A percentile compares a stretch with the other conserved stretches of the same genome.
Conservation (phyloP, 2,888 invertebrate genomes). For the Lymantria dispar region DNA sequence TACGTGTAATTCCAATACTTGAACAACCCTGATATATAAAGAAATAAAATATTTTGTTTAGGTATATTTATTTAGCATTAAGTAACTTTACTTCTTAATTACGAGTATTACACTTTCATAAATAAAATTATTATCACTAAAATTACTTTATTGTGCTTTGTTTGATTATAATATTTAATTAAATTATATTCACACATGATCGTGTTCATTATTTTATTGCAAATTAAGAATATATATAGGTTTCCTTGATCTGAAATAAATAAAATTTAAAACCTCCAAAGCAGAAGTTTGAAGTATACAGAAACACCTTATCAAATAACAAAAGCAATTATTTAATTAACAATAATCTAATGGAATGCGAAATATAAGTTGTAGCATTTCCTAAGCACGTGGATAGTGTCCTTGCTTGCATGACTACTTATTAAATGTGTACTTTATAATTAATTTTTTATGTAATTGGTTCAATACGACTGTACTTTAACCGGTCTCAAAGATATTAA, state of each 20-base stretch:
- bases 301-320: neutral
- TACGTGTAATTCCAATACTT: too few relatives aligned
- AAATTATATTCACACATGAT: neutral
- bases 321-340: conserved; percentile 4
- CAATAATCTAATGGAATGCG: conserved; percentile 2
- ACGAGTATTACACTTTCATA: too few relatives aligned
- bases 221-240: neutral
- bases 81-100: too few relatives aligned
- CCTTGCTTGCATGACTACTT: conserved; percentile 26
- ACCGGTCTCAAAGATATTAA: neutral
- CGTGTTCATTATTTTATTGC: neutral
- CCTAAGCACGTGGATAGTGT: conserved; percentile 27
- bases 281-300: neutral
- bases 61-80: too few relatives aligned
- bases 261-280: neutral
- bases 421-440: neutral
- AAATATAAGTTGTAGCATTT: conserved; percentile 11
- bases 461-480: conserved; percentile 17
- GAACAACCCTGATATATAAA: too few relatives aligned
- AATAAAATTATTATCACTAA: neutral
- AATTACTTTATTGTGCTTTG: neutral
- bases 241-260: neutral
- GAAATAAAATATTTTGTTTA: too few relatives aligned
- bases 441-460: conserved; percentile 33
- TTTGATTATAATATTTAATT: neutral